Conservation (phyloP, 35 echinoderm and acorn worm genomes). For the Patiria miniata region DNA sequence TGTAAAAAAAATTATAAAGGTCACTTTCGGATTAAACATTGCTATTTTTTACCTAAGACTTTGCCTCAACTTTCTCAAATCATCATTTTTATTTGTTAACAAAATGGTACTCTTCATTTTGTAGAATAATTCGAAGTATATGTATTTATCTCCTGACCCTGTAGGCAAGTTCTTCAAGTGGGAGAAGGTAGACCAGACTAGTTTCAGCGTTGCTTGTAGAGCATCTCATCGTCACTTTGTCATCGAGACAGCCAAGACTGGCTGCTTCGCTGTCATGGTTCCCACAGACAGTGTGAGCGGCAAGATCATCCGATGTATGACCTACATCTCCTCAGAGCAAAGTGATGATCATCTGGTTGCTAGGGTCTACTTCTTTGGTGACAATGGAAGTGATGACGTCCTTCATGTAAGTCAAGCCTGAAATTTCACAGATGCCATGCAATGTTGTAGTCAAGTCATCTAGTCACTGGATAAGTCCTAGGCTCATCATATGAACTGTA, state of each 20-base stretch:
- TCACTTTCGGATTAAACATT: too few relatives aligned
- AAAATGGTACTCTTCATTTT: too few relatives aligned
- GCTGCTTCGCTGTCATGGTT: constrained; percentile 30
- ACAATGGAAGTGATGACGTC: constrained; percentile 56
- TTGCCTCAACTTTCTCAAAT: too few relatives aligned
- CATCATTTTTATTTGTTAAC: too few relatives aligned
- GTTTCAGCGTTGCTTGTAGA: not conserved
- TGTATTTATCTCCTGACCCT: not conserved
- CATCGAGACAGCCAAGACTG: constrained; percentile 27
- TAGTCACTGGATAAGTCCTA: not conserved
- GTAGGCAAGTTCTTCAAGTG: constrained; percentile 22
- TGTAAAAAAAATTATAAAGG: too few relatives aligned
- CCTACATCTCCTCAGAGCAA: constrained; percentile 41
- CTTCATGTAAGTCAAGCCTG: constrained; percentile 36
- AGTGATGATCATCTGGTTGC: constrained; percentile 39
- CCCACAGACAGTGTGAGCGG: constrained; percentile 30
- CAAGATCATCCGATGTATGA: constrained; percentile 59
- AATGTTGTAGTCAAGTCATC: too few relatives aligned
- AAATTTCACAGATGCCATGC: too few relatives aligned
- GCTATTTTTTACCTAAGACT: too few relatives aligned
- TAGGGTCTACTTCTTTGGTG: constrained; percentile 69
- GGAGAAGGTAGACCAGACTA: not conserved
- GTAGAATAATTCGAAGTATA: too few relatives aligned
- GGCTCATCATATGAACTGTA: not conserved
- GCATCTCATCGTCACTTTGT: constrained; percentile 17